Evolutionary conservation across 2,888 invertebrate species (phyloP), one percentile per base, ranked within the genome.

Genomic region (Callimorpha dominula): DNA sequence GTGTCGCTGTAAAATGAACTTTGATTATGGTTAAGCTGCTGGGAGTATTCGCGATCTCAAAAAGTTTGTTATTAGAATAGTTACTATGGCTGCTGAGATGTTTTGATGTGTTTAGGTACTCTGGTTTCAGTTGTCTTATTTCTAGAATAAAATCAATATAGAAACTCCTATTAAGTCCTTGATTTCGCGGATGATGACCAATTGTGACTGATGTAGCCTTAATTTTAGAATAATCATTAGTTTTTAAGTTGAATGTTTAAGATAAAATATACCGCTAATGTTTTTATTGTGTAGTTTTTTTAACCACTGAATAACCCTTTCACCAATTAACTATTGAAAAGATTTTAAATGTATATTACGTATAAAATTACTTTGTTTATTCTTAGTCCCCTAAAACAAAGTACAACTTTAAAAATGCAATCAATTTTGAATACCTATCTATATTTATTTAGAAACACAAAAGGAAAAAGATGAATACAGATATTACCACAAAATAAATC

Each of bases 181-280:
- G 80, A 84, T 52, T 70, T 83, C 64, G 77, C 78, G 78, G 76
- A 77, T 81, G 40, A 81, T 81, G 86, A 89, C 88, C 88, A 91
- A 91, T 86, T 86, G 89, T 90, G 93, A 94, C 93, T 94, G 93
- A 93, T 88, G 84, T 93, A 94, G 88, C 76, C 72, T 85, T 91
- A 90, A 86, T 80, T 79, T 79, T 90, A 89, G 74, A 71, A 77
- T 82, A 85, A 85, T 46, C 40, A 72, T 74, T 88, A 87, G 76
- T 76, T 76, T 78, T 75, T 86, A 81, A 85, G 72, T 77, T 73
- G 72, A 76, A 83, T 79, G 76, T 78, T 70, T 81, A 79, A 81
- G 76, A 81, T 82, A 73, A 74, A 84, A 83, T 81, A 81, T 72
- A 85, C 20, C 63, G 62, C 20, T 57, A 65, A 43, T 63, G 40